Evolutionary conservation across 2,888 invertebrate species (phyloP).

Genomic region (Sclerodermus sp.): DNA sequence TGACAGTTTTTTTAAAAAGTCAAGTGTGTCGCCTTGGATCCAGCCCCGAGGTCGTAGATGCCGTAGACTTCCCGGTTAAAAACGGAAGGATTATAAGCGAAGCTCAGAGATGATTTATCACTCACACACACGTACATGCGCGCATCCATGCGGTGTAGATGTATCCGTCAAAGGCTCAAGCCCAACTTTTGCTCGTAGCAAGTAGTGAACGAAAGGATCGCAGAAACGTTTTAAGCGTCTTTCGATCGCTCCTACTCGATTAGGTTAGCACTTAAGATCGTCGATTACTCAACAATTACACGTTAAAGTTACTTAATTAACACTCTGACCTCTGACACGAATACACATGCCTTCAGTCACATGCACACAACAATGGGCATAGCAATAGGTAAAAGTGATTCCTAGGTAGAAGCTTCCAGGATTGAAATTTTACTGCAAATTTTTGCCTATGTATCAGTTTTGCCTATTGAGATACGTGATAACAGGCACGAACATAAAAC

Average conservation of each 20-base stretch:
- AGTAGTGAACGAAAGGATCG: constrained; percentile 15
- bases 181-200: constrained; percentile 17
- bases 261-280: constrained; percentile 45
- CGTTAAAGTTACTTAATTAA: constrained; percentile 39
- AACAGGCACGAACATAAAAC: background rate
- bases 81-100: constrained; percentile 39
- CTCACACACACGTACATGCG: constrained; percentile 24
- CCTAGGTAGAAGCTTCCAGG: too few species aligned
- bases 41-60: constrained; percentile 50
- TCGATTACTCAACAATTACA: constrained; percentile 26
- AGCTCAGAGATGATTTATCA: constrained; percentile 23
- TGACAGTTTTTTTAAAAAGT: constrained; percentile 54
- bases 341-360: constrained; percentile 1
- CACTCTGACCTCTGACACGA: constrained; percentile 35
- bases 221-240: constrained; percentile 16
- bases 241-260: constrained; percentile 38
- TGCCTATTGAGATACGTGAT: background rate
- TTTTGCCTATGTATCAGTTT: too few species aligned
- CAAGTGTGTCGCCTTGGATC: constrained; percentile 45
- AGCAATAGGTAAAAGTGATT: too few species aligned
- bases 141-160: constrained; percentile 8
- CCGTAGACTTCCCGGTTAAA: constrained; percentile 44
- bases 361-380: background rate
- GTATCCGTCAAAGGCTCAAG: constrained; percentile 21
- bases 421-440: too few species aligned